Base-by-base conservation (phyloP, 35 echinoderm and acorn worm genomes). In the Lytechinus variegatus region DNA sequence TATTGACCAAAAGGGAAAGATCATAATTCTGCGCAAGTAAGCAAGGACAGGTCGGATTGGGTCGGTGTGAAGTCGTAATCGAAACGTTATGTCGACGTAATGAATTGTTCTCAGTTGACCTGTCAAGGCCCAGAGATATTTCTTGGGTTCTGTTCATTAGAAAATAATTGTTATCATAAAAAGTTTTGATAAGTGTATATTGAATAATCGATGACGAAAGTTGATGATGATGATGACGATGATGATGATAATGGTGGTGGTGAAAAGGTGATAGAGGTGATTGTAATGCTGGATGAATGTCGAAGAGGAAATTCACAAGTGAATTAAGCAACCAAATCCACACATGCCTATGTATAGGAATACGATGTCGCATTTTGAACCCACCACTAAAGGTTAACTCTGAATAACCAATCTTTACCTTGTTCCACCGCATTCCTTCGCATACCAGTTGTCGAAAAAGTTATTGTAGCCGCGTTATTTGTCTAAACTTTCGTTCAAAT, bases 381-480 rank as follows among this genome's bases (percentile, higher is more conserved):
- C 14, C 66, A 24, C n/a, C 66, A 24, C 66, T 19, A 79, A 79
- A 79, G 66, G 14, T 79, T 79, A 79, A 79, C 66, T 79, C 66
- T 24, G n/a, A 79, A 79, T 79, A 79, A 24, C 66, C 1, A 79
- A 24, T 19, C 8, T 79, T 79, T 79, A 24, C n/a, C 61, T 8
- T 24, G 6, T 24, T 79, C n/a, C 66, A 16, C n/a, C 66, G 66
- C 66, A 79, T 79, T 79, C 66, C 66, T 79, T 79, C 66, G 66
- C 66, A 79, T 79, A 79, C 66, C 66, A 79, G 12, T 24, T 79
- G 66, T 79, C 66, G 66, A 79, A 79, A 79, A 79, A 79, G 66
- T 79, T 79, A 79, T 79, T 79, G 66, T 79, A 79, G 21, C 19
- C 66, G 66, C 66, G 66, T 24, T 79, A 79, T 79, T 79, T 79